Evolutionary conservation across 2,888 invertebrate species (phyloP).

Genomic region (Aethes cnicana): DNA sequence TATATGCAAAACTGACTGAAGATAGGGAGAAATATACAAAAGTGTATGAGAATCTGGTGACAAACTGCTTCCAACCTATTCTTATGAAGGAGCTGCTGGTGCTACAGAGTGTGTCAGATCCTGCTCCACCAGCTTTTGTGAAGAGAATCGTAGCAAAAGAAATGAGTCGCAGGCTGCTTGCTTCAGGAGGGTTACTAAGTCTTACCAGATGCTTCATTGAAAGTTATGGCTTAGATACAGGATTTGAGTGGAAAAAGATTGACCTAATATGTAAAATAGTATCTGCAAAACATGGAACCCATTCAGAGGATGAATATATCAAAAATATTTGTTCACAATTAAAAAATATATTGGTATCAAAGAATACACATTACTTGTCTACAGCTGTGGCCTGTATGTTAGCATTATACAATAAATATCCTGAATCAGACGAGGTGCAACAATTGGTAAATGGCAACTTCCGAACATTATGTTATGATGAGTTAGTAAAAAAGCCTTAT

Average conservation of each 20-base stretch:
- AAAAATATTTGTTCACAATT: slow-evolving; percentile 79
- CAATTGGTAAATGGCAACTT: slow-evolving; percentile 52
- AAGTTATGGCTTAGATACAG: slow-evolving; percentile 76
- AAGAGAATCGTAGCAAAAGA: slow-evolving; percentile 82
- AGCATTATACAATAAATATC: slow-evolving; percentile 75
- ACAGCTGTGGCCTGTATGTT: slow-evolving; percentile 82
- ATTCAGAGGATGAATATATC: slow-evolving; percentile 75
- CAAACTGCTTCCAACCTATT: slow-evolving; percentile 82
- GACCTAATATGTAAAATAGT: slow-evolving; percentile 86
- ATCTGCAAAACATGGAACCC: slow-evolving; percentile 75
- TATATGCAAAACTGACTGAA: slow-evolving; percentile 72
- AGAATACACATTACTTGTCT: slow-evolving; percentile 66
- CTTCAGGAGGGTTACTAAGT: slow-evolving; percentile 84
- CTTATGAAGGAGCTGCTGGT: slow-evolving; percentile 87
- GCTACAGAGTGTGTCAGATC: slow-evolving; percentile 78
- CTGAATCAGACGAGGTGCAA: slow-evolving; percentile 58
- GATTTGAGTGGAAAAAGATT: slow-evolving; percentile 85
- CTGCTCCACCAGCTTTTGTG: slow-evolving; percentile 84
- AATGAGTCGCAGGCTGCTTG: slow-evolving; percentile 82
- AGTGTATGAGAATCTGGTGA: slow-evolving; percentile 77
- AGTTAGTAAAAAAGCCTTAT: slow-evolving; percentile 40
- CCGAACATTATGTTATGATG: slow-evolving; percentile 51
- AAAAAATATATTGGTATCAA: slow-evolving; percentile 65
- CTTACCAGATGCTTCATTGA: slow-evolving; percentile 86
- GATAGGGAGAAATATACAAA: slow-evolving; percentile 77